These are phyloP conservation scores for Nannoperca obscura DNA, from an alignment of 2,797 vertebrate genomes.

Conservation along the genomic window DNA sequence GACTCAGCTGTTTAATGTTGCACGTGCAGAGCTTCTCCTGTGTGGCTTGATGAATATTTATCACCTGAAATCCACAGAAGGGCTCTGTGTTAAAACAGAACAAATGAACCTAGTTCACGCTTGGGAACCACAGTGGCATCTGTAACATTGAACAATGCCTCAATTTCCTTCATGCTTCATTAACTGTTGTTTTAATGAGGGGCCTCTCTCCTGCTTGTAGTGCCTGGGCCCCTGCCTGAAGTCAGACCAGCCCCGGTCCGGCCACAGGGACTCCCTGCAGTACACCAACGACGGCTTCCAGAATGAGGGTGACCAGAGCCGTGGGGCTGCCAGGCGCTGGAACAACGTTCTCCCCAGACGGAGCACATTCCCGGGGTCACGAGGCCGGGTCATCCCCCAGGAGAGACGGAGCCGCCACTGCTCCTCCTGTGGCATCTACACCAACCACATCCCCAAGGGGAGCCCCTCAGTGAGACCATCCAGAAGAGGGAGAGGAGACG, in stretches of 20 bases:
- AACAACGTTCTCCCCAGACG: constrained; percentile 64
- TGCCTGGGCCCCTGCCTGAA: constrained; percentile 64
- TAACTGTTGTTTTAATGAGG: constrained; percentile 40
- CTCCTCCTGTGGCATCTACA: constrained; percentile 77
- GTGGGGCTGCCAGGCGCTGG: constrained; percentile 60
- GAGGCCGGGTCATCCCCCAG: constrained; percentile 71
- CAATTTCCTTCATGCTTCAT: constrained; percentile 23
- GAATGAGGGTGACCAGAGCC: constrained; percentile 76
- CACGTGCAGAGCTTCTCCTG: constrained; percentile 17
- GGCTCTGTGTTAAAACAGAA: constrained; percentile 45
- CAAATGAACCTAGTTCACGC: constrained; percentile 28
- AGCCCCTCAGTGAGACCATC: constrained; percentile 61
- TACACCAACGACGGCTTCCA: constrained; percentile 84
- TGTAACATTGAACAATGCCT: constrained; percentile 32
- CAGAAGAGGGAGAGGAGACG: constrained; percentile 45
- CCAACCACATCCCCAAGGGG: constrained; percentile 79
- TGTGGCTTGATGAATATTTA: constrained; percentile 45
- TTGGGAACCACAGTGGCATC: constrained; percentile 17
- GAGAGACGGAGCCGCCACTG: constrained; percentile 78
- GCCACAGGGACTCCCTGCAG: constrained; percentile 83
- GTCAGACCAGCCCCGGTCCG: constrained; percentile 53
- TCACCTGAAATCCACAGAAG: constrained; percentile 44
- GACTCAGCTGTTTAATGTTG: constrained; percentile 13
- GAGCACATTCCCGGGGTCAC: constrained; percentile 68
- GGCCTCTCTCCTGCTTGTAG: constrained; percentile 10